Base-by-base conservation (phyloP, 2,797 vertebrate species). In the Notolepis coatsorum region DNA sequence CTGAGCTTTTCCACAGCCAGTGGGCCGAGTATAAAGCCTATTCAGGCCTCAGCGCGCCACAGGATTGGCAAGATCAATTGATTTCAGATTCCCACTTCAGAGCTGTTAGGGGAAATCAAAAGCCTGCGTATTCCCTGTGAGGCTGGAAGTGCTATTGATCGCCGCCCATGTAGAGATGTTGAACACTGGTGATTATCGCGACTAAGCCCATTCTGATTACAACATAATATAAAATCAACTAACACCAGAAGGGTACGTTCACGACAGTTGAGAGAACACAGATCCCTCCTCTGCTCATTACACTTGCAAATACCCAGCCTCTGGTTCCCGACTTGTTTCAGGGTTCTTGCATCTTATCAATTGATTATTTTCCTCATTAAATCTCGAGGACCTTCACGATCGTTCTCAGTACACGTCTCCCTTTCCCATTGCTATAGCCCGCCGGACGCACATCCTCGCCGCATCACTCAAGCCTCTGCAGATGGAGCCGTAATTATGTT, bases 401-500 rank as follows among this genome's bases (percentile, higher is more conserved):
- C 15, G 57, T 77, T 78, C 61, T 76, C 45, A 69, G 41, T 74
- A 58, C 68, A 45, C 48, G 5, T 72, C 56, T 79, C 50, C n/a
- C 0, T 58, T 81, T 81, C 65, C 88, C 90, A 90, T 89, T 75
- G 79, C 47, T 65, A n/a, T n/a, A 43, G 54, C 43, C 82, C 61
- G 58, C 52, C 75, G 63, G 79, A n/a, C n/a, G 77, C 80, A 85
- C 75, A 84, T 80, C 84, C 73, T 70, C 61, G 61, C 80, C n/a
- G n/a, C 77, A n/a, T 87, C 84, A 88, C 75, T 91, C 84, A 84
- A 76, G 59, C 77, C 50, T 74, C 27, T 13, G 77, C 71, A 82
- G 78, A 87, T 73, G 69, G 50, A 66, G 76, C 73, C 56, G 10
- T 89, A 89, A 91, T 86, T 79, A 84, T 75, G 58, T 71, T 57